A percentile compares a stretch with the other conserved stretches of the same genome.
Conservation (phyloP, 2,888 invertebrate species). For the Dryadula phaetusa region DNA sequence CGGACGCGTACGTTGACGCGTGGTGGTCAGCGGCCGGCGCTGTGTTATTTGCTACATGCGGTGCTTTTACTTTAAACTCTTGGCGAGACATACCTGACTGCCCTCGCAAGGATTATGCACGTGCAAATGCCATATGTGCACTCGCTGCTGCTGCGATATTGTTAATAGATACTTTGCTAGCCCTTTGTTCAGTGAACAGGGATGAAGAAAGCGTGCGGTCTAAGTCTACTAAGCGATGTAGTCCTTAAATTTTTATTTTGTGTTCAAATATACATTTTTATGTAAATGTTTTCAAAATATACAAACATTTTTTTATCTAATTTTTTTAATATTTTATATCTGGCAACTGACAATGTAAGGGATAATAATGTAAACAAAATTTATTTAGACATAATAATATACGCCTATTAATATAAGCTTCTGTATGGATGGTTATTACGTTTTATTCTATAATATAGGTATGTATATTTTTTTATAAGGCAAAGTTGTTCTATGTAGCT, state of each 20-base stretch:
- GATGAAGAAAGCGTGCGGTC: slow-evolving; percentile 60
- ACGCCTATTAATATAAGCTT: not conserved
- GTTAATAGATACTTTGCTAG: slow-evolving; percentile 63
- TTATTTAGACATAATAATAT: not conserved
- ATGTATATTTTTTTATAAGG: not conserved
- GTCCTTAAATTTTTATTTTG: slow-evolving; percentile 31
- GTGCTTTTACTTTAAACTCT: slow-evolving; percentile 61
- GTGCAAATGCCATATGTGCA: slow-evolving; percentile 65
- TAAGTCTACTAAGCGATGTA: slow-evolving; percentile 54
- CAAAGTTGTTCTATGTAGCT: not conserved
- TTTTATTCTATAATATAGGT: too few species aligned
- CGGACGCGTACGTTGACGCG: slow-evolving; percentile 75
- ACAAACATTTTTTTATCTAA: too few species aligned
- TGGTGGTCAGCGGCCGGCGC: slow-evolving; percentile 76
- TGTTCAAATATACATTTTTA: not conserved
- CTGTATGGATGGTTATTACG: too few species aligned
- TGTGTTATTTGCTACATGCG: slow-evolving; percentile 65
- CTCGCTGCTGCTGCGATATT: slow-evolving; percentile 64
- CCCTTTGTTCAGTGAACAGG: slow-evolving; percentile 66
- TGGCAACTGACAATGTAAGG: too few species aligned
- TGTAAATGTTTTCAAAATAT: not conserved
- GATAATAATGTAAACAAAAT: too few species aligned
- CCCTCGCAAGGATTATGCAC: slow-evolving; percentile 58
- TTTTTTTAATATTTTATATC: too few species aligned
- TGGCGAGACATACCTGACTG: slow-evolving; percentile 66